These are phyloP conservation scores for Zophobas atratus DNA, from an alignment of 1,140 invertebrate species.

Conservation along the genomic window DNA sequence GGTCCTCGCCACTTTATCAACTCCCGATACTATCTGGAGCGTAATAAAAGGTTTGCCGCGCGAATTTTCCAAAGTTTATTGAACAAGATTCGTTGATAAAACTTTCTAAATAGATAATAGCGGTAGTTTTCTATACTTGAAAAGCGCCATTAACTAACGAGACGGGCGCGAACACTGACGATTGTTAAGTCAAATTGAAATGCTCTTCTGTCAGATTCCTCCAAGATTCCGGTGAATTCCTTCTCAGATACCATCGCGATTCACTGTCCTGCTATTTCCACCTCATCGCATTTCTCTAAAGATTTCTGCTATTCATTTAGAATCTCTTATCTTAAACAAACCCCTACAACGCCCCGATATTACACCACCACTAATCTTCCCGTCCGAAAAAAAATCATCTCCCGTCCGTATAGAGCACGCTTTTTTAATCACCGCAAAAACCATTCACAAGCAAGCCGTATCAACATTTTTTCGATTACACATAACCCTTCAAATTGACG, in stretches of 20 bases:
- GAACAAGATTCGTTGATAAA: slow-evolving; percentile 3
- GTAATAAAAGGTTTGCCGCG: not conserved
- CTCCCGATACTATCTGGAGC: not conserved
- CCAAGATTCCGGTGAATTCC: slow-evolving; percentile 50
- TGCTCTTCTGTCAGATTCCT: slow-evolving; percentile 52
- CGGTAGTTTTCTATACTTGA: slow-evolving; percentile 44
- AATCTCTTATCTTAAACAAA: slow-evolving; percentile 53
- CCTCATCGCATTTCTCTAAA: slow-evolving; percentile 55
- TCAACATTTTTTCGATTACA: too few species aligned
- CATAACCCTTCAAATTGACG: too few species aligned
- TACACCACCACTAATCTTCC: slow-evolving; percentile 41
- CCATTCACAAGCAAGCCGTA: too few species aligned
- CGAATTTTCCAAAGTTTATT: slow-evolving; percentile 4
- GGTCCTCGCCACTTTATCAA: not conserved
- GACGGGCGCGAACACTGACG: slow-evolving; percentile 47
- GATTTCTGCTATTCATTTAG: slow-evolving; percentile 55
- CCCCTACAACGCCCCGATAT: slow-evolving; percentile 43
- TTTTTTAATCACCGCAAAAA: too few species aligned
- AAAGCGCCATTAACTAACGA: slow-evolving; percentile 52
- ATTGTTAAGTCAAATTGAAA: slow-evolving; percentile 52
- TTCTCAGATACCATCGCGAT: slow-evolving; percentile 53
- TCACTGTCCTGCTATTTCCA: slow-evolving; percentile 55
- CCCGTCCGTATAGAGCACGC: not conserved
- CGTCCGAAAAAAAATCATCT: slow-evolving; percentile 31
- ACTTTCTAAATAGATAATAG: slow-evolving; percentile 47